phyloP scores from a whole-genome alignment of 2,888 invertebrate species.

The Pecten maximus region DNA sequence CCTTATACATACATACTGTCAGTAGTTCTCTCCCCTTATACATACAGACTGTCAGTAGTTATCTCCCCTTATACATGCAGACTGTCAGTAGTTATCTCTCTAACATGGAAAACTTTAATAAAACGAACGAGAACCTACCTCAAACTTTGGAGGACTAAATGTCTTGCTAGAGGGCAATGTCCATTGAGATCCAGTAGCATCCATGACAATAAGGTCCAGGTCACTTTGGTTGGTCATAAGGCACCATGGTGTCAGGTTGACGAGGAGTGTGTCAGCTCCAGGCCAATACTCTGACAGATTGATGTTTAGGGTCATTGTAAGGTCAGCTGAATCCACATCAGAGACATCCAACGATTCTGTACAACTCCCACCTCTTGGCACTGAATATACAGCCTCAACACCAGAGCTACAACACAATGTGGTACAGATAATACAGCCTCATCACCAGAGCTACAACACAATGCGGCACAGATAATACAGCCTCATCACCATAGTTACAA shows the following conservation, averaged over 20 bases:
- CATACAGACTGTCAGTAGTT: too few relatives aligned
- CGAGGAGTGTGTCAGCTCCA: conserved; percentile 85
- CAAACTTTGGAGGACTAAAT: conserved; percentile 85
- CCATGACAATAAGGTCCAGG: conserved; percentile 85
- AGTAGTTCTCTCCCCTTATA: too few relatives aligned
- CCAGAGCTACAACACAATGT: neutral
- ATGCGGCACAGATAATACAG: too few relatives aligned
- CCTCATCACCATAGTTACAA: too few relatives aligned
- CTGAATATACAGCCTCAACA: neutral
- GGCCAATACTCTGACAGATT: conserved; percentile 82
- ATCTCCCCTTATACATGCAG: too few relatives aligned
- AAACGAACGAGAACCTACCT: conserved; percentile 84
- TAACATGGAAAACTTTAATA: too few relatives aligned
- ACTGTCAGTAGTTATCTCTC: too few relatives aligned
- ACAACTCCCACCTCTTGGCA: neutral
- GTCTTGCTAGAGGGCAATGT: conserved; percentile 71
- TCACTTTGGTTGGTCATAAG: conserved; percentile 88
- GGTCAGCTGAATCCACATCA: neutral
- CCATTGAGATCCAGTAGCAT: conserved; percentile 82
- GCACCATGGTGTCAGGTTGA: conserved; percentile 90
- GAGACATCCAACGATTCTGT: neutral
- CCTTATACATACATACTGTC: too few relatives aligned
- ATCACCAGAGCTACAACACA: too few relatives aligned
- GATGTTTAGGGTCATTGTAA: conserved; percentile 69
- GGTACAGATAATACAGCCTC: too few relatives aligned